Evolutionary conservation across 2,113 vertebrate species (phyloP), one percentile per base, ranked within the genome.

Genomic region (Ifrita kowaldi): DNA sequence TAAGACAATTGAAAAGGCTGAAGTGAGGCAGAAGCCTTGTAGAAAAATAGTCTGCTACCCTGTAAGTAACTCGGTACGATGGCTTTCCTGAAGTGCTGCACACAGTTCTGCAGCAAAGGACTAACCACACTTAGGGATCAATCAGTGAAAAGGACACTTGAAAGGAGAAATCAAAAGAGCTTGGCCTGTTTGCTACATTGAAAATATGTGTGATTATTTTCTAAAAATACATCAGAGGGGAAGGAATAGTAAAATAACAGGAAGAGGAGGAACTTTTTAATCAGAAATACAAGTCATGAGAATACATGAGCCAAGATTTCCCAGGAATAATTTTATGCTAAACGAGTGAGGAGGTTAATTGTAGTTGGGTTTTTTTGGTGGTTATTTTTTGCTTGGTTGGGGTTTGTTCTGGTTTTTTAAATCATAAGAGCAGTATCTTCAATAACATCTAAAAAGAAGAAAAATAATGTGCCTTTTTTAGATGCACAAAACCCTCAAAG

Each of bases 151-250:
- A 89, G 65, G 33, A 88, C 46, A 50, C 46, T 76, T 84, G 30
- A 90, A 80, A 86, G 9, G 7, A 46, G 75, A 93, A 95, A 69
- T 69, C 57, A 73, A 39, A 83, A 80, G 21, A 80, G 16, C 27
- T 13, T 67, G 75, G 37, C 17, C 55, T 92, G 16, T 88, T 85
- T 77, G 75, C 39, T 84, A 77, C 10, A 28, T 53, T 77, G 71
- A 57, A 95, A 93, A 90, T 65, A 77, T 22, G 39, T 52, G 56
- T 32, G 47, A 95, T 63, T 90, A 68, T 68, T 77, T 75, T 90
- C 94, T 94, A 95, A 95, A 95, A 95, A 96, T 96, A 97, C 76
- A 95, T 76, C 68, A 35, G 76, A 93, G 41, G 22, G 71, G 92
- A 97, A 96, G 88, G 86, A 95, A 86, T 35, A 83, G 50, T 88